phyloP scores from a whole-genome alignment of 2,113 vertebrate species.

The Mixornis gularis region DNA sequence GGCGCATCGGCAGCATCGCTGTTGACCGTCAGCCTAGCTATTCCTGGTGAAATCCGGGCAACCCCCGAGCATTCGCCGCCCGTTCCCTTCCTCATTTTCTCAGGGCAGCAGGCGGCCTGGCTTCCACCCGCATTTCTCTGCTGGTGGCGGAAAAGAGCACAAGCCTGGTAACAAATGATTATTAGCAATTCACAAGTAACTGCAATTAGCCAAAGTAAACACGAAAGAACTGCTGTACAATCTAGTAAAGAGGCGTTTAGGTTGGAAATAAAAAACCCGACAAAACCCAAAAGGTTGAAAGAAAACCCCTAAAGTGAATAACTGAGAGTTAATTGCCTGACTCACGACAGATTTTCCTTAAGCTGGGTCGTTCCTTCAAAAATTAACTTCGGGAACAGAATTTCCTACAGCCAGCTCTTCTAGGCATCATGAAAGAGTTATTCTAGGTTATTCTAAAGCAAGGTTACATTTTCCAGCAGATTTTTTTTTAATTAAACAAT shows the following conservation, averaged over 20 bases:
- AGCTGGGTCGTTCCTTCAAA: background rate
- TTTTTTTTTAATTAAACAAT: background rate
- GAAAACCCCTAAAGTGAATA: background rate
- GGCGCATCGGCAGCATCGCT: background rate
- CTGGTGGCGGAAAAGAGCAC: background rate
- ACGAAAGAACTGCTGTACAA: background rate
- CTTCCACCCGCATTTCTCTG: background rate
- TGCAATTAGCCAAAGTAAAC: background rate
- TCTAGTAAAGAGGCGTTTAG: background rate
- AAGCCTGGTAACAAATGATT: background rate
- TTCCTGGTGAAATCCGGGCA: background rate
- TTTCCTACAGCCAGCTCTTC: background rate
- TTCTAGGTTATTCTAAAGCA: background rate
- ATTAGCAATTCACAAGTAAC: background rate
- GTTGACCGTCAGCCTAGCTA: accelerated
- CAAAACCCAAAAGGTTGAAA: background rate
- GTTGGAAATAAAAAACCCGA: background rate
- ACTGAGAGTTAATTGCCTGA: background rate
- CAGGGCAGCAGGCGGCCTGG: background rate
- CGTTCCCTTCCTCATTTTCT: background rate
- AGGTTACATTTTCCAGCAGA: background rate
- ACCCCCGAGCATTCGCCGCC: background rate
- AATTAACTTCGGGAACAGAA: background rate
- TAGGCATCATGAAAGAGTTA: background rate
- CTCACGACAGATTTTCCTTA: constrained; percentile 1